Evolutionary conservation across 92 coral and sea anemone species (phyloP).

Genomic region (Zoanthus solanderi): DNA sequence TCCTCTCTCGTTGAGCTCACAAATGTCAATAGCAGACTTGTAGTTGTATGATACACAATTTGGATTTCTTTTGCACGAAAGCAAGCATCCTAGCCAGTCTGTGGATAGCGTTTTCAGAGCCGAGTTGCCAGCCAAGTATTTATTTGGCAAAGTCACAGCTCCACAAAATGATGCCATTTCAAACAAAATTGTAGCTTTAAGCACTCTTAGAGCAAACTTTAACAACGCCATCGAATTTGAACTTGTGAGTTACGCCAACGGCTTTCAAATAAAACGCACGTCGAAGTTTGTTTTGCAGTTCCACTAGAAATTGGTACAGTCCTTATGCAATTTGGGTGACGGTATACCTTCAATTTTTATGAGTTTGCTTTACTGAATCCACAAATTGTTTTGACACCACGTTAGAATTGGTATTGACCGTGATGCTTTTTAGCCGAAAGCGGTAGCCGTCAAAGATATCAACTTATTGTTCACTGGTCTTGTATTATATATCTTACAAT

Average conservation of each 20-base stretch:
- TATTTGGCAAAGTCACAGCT: not conserved
- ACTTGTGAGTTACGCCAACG: not conserved
- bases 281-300: not conserved
- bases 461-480: not conserved
- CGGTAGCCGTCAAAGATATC: conserved; percentile 2
- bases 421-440: not conserved
- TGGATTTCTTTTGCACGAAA: conserved; percentile 22
- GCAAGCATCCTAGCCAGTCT: conserved; percentile 5
- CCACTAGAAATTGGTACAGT: no score
- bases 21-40: not conserved
- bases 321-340: not conserved
- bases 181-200: not conserved
- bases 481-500: not conserved
- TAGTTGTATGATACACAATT: conserved; percentile 8
- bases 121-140: not conserved
- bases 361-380: not conserved
- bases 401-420: not conserved
- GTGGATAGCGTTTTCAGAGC: not conserved
- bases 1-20: conserved; percentile 11
- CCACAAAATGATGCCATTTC: not conserved
- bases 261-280: not conserved
- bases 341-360: not conserved
- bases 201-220: not conserved
- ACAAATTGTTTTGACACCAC: not conserved
- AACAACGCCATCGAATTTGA: not conserved